Evolutionary conservation across 2,797 vertebrate genomes (phyloP), one percentile per base, ranked within the genome.

Genomic region (Hyperoplus lanceolatus): DNA sequence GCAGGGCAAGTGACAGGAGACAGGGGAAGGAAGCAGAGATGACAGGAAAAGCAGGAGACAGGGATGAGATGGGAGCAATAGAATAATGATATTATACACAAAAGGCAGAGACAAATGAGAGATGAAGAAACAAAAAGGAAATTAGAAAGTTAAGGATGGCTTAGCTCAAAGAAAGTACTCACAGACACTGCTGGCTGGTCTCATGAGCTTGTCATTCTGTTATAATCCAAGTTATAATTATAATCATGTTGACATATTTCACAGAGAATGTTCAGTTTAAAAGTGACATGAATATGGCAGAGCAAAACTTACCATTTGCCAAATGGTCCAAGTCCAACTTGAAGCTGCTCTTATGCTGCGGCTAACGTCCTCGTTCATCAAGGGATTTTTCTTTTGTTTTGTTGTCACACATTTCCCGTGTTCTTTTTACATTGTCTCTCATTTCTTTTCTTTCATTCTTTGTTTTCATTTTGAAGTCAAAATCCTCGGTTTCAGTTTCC

Each of bases 1-100:
- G 82, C 59, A n/a, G 80, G 81, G 80, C 74, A 71, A 92, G 80
- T 90, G 90, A 92, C 86, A 86, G 81, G 78, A 88, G 89, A 86
- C 84, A 70, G 73, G 74, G 64, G 73, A 67, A 73, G 82, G 86
- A 86, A 81, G 80, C 61, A 72, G 83, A 86, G 82, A 82, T 82
- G 81, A 85, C 73, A 74, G 78, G 81, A 57, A 70, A 74, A 75
- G 61, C 66, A 78, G 45, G 63, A 80, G 71, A 64, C 72, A 83
- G 71, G 65, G 70, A 77, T 71, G 61, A 84, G 77, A 77, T 53
- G 69, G 66, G 69, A 83, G 80, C 39, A 56, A 66, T 56, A 57
- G 58, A 77, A 58, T 60, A 69, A 51, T 75, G 61, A 75, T 73
- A 65, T 62, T 71, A 60, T 82, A 79, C 71, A 87, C 80, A 88